Conservation (phyloP, 2,113 vertebrate species). For the Onychorhynchus coronatus region DNA sequence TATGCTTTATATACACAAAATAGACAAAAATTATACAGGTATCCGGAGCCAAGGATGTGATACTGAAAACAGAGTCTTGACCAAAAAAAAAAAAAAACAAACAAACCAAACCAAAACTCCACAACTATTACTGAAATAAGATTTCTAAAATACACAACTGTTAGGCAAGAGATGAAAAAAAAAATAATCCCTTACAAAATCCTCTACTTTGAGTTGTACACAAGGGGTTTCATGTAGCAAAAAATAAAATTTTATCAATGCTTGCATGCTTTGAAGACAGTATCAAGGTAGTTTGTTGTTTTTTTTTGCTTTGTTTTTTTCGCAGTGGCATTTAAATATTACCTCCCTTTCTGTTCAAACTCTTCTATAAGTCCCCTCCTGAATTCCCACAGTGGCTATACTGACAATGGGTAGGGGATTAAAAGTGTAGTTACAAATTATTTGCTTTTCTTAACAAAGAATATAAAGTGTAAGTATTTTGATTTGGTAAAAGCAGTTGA, state of each 20-base stretch:
- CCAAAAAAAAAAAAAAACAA: not conserved
- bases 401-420: accelerated
- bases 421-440: not conserved
- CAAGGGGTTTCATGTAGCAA: not conserved
- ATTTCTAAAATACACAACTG: slow-evolving; percentile 19
- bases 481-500: not conserved
- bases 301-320: not conserved
- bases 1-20: slow-evolving; percentile 52
- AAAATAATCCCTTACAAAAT: not conserved
- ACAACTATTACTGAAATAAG: not conserved
- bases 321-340: not conserved
- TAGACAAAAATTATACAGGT: slow-evolving; percentile 13
- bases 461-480: not conserved
- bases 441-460: not conserved
- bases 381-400: not conserved
- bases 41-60: not conserved
- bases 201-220: not conserved
- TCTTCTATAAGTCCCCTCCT: not conserved
- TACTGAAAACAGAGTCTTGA: not conserved
- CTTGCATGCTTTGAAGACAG: not conserved
- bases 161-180: slow-evolving; percentile 23
- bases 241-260: not conserved
- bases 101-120: no score
- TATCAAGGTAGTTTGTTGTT: not conserved
- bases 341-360: not conserved